Evolutionary conservation across 2,113 vertebrate species (phyloP).

Genomic region (Balaeniceps rex): DNA sequence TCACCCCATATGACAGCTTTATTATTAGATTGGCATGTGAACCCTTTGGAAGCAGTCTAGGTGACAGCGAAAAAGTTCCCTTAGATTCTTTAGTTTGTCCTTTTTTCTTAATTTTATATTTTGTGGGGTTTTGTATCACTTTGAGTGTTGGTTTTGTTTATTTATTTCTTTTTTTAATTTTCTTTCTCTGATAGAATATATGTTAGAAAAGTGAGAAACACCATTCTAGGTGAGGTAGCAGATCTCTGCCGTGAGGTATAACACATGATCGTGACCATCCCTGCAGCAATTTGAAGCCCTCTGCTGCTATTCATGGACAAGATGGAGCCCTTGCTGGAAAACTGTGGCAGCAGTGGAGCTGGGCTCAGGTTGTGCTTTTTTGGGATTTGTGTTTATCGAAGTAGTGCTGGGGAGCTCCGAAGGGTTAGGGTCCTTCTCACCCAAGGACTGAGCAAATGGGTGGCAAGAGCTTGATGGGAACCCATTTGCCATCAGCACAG

Average conservation of each 20-base stretch:
- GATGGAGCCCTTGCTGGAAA: not conserved
- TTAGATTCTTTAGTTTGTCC: not conserved
- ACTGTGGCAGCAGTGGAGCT: not conserved
- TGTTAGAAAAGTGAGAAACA: not conserved
- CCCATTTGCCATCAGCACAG: not conserved
- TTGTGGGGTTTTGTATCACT: not conserved
- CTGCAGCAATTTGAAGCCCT: not conserved
- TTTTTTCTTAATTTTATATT: not conserved
- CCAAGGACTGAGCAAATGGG: not conserved
- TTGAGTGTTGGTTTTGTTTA: not conserved
- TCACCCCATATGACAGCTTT: not conserved
- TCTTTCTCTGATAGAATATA: not conserved
- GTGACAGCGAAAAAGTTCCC: not conserved
- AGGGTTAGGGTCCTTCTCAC: not conserved
- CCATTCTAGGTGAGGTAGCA: not conserved
- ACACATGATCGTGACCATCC: accelerated
- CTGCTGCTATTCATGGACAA: not conserved
- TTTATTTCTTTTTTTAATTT: not conserved
- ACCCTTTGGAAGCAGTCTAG: not conserved
- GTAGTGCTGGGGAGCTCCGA: not conserved
- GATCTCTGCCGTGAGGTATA: not conserved
- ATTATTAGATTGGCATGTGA: constrained; percentile 22
- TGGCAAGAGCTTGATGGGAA: not conserved
- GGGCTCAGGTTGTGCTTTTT: not conserved
- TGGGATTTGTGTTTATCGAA: not conserved